Base-by-base conservation (phyloP, 2,113 vertebrate species). In the Ciconia maguari region DNA sequence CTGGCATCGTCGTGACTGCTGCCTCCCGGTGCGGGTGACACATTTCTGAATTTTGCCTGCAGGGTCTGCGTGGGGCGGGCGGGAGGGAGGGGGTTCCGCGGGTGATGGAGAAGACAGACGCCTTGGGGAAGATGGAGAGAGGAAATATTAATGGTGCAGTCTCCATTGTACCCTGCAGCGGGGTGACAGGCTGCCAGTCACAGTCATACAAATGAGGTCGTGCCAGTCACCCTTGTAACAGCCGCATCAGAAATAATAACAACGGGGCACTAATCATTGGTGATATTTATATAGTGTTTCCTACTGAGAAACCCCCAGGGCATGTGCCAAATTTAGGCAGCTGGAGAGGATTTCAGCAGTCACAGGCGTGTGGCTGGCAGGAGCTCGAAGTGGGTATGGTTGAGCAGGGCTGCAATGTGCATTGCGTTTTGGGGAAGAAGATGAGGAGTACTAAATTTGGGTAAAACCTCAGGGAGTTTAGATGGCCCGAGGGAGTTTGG, bases 141-240 rank as follows among this genome's bases (percentile, higher is more conserved):
- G 91, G 93, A 95, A 87, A 80, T 96, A 72, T 89, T 97, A 96
- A 97, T 88, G 42, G 95, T 68, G 75, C 74, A 2, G 51, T 75
- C 95, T 84, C 91, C 14, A 10, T 91, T 80, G 38, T 88, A 54
- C 83, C 90, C 96, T 94, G 91, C 94, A 96, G 96, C 81, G 34
- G 25, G 94, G 95, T 97, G 97, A 97, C 97, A 96, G 97, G 78
- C 96, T 97, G 96, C 97, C 97, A 97, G 87, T 97, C 97, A 96
- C 89, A 16, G 20, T 76, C 51, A 38, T 61, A 36, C 85, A 96
- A 97, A 97, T 93, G 97, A 96, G 97, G 89, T n/a, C 8, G 1
- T 91, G 75, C 94, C 97, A 90, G 68, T 95, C 97, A 97, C 85
- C 80, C 96, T 93, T 84, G 91, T 70, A 95, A 64, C 96, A 92